These are phyloP conservation scores for Liodrosophila aerea DNA, from an alignment of 2,888 invertebrate genomes.

Conservation along the genomic window DNA sequence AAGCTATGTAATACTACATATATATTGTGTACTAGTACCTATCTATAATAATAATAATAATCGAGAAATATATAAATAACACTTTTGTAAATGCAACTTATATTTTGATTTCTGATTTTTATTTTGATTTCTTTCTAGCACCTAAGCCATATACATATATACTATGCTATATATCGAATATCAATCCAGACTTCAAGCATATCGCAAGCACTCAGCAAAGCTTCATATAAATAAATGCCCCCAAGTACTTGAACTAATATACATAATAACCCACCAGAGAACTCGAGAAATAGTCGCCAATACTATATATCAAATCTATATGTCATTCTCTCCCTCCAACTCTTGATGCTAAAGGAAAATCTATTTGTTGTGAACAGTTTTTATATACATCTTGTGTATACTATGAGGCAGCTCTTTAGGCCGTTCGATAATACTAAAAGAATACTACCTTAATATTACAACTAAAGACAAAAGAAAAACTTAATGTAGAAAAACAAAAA, in stretches of 20 bases:
- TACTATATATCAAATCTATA: conserved; percentile 14
- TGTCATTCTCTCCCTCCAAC: conserved; percentile 49
- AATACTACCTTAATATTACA: conserved; percentile 7
- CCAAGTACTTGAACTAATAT: background rate
- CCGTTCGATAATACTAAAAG: conserved; percentile 25
- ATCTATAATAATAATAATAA: conserved; percentile 36
- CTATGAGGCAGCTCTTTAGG: conserved; percentile 43
- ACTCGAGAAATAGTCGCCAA: conserved; percentile 49
- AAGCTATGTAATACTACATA: conserved; percentile 52
- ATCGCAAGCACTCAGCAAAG: conserved; percentile 61
- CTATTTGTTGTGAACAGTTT: conserved; percentile 62
- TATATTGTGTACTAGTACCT: conserved; percentile 60
- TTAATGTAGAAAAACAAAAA: conserved; percentile 68
- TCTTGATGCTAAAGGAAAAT: conserved; percentile 43
- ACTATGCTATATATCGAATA: conserved; percentile 30
- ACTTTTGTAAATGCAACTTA: conserved; percentile 55
- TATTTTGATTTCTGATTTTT: conserved; percentile 40
- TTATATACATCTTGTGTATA: conserved; percentile 39
- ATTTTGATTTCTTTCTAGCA: conserved; percentile 23
- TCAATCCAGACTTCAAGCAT: conserved; percentile 65
- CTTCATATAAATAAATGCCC: conserved; percentile 32
- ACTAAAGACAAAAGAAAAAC: conserved; percentile 34
- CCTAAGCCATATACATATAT: conserved; percentile 39
- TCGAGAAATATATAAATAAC: conserved; percentile 60
- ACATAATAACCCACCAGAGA: conserved; percentile 40